Percentiles rank a stretch among this genome's conserved stretches.
Conservation (phyloP, 2,113 vertebrate genomes). For the western clawed frog (Xenopus tropicalis) region UCB_Xtro_10.0 CM004446.2:70332001-70332500, state of each 20-base stretch:
- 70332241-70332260: constrained; percentile 50
- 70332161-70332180: constrained; percentile 55
- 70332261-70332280: constrained; percentile 52
- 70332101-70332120: constrained; percentile 66
- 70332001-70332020: constrained; percentile 75
- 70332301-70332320: constrained; percentile 55
- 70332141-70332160: constrained; percentile 83
- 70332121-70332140: constrained; percentile 68
- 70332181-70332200: constrained; percentile 46
- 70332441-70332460: too few species aligned
- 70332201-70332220: constrained; percentile 43
- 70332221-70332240: constrained; percentile 45
- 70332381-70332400: constrained; percentile 8
- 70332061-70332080: constrained; percentile 78
- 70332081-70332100: constrained; percentile 85
- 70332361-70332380: constrained; percentile 24
- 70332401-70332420: too few species aligned
- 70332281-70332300: constrained; percentile 42
- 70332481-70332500: too few species aligned
- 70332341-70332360: too few species aligned
- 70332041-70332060: constrained; percentile 79
- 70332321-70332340: constrained; percentile 24
- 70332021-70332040: constrained; percentile 79
- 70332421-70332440: too few species aligned
- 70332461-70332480: too few species aligned